These are phyloP conservation scores for Drosophila kanapiae DNA, from an alignment of 1,140 invertebrate species.

Conservation along the genomic window DNA sequence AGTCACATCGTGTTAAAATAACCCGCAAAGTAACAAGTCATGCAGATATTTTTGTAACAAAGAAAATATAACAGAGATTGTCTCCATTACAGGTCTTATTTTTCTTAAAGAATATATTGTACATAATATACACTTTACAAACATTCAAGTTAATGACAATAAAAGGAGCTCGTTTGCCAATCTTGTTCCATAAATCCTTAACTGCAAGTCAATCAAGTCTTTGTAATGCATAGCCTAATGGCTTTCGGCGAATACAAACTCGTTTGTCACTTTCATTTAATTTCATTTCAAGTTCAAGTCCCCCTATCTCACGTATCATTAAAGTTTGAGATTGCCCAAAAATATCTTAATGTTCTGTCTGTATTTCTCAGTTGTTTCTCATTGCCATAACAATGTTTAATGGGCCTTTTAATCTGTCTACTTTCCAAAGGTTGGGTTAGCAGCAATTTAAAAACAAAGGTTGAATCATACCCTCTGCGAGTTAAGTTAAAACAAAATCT, in stretches of 20 bases:
- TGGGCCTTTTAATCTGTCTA: slow-evolving; percentile 2
- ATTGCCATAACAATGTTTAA: slow-evolving; percentile 11
- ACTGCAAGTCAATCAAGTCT: slow-evolving; percentile 17
- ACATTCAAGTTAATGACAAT: background rate
- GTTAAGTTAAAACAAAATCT: background rate
- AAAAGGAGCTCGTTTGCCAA: background rate
- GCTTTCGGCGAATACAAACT: slow-evolving; percentile 25
- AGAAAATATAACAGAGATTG: slow-evolving; percentile 9
- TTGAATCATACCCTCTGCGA: slow-evolving; percentile 9
- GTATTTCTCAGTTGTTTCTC: slow-evolving; percentile 3
- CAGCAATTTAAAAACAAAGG: slow-evolving; percentile 13
- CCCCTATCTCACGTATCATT: slow-evolving; percentile 15
- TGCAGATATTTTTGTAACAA: slow-evolving; percentile 22
- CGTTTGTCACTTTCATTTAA: slow-evolving; percentile 32
- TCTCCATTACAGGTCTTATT: background rate
- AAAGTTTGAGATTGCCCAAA: slow-evolving; percentile 25
- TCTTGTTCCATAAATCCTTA: slow-evolving; percentile 20
- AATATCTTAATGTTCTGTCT: slow-evolving; percentile 22
- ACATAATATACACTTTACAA: background rate
- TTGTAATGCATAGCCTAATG: slow-evolving; percentile 24
- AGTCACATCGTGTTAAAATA: background rate
- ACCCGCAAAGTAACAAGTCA: slow-evolving; percentile 4
- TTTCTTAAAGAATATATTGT: background rate
- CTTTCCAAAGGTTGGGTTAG: slow-evolving; percentile 17
- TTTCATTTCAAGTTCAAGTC: slow-evolving; percentile 40